A percentile compares a stretch with the other conserved stretches of the same genome.
Conservation (phyloP, 1,140 invertebrate genomes). For the Nylanderia fulva region DNA sequence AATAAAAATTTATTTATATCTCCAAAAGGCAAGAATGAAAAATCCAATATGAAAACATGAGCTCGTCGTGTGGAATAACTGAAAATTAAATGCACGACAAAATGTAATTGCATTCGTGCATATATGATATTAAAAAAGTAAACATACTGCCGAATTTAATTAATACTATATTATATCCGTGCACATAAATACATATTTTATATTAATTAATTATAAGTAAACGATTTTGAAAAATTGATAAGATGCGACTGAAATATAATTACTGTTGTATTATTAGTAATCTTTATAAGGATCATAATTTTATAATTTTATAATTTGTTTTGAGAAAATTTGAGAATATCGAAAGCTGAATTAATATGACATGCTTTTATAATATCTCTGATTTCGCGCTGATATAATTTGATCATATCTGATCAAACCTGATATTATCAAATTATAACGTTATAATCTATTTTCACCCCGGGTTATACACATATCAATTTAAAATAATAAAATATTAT, state of each 20-base stretch:
- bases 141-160: slow-evolving; percentile 49
- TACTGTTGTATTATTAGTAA: not conserved
- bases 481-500: not conserved
- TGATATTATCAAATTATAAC: slow-evolving; percentile 30
- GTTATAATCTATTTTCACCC: not conserved
- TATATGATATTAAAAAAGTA: slow-evolving; percentile 31
- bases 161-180: slow-evolving; percentile 29
- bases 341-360: slow-evolving; percentile 24
- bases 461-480: not conserved
- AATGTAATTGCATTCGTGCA: slow-evolving; percentile 46
- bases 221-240: slow-evolving; percentile 18
- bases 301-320: not conserved
- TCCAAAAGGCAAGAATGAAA: slow-evolving; percentile 17
- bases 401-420: not conserved
- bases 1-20: slow-evolving; percentile 39
- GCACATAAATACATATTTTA: slow-evolving; percentile 9
- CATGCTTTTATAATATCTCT: not conserved
- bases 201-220: slow-evolving; percentile 44
- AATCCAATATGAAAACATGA: not conserved
- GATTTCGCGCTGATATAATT: slow-evolving; percentile 6
- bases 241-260: not conserved
- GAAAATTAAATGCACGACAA: slow-evolving; percentile 51
- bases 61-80: slow-evolving; percentile 32
- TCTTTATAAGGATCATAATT: not conserved
- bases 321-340: slow-evolving; percentile 8